Conservation (phyloP, 2,113 vertebrate species). For the Pampusana beccarii region DNA sequence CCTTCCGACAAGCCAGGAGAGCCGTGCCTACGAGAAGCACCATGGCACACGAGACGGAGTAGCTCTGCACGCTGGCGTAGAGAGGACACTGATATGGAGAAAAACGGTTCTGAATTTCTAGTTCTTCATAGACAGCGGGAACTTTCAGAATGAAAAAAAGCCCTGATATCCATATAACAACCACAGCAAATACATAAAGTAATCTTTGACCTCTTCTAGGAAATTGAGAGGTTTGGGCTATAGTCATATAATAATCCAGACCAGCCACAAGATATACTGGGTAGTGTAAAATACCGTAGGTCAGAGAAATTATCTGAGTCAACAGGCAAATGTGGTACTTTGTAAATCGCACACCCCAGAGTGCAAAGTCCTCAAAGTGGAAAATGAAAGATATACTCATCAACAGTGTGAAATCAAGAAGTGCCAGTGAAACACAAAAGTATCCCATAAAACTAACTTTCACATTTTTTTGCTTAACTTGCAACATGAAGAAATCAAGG, state of each 20-base stretch:
- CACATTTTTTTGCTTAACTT: constrained; percentile 61
- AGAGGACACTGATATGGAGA: constrained; percentile 69
- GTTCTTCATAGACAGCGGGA: constrained; percentile 23
- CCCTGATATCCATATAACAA: constrained; percentile 70
- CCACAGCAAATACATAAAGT: constrained; percentile 42
- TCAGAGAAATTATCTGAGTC: constrained; percentile 77
- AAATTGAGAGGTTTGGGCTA: constrained; percentile 32
- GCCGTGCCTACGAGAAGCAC: constrained; percentile 52
- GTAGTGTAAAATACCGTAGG: constrained; percentile 75
- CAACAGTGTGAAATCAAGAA: constrained; percentile 76
- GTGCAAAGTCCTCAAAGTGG: constrained; percentile 62
- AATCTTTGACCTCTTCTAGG: constrained; percentile 15
- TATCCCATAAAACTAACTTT: constrained; percentile 76
- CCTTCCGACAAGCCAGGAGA: constrained; percentile 54
- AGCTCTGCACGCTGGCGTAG: constrained; percentile 68
- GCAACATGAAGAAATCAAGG: constrained; percentile 76
- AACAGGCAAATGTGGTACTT: constrained; percentile 83
- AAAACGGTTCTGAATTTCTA: neutral
- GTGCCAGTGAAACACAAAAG: constrained; percentile 81
- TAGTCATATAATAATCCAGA: constrained; percentile 76
- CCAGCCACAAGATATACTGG: constrained; percentile 71
- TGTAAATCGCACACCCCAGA: constrained; percentile 78
- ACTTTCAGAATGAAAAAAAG: constrained; percentile 70
- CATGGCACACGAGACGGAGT: constrained; percentile 69
- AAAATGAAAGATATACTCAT: constrained; percentile 64